A percentile compares a stretch with the other conserved stretches of the same genome.
Conservation (phyloP, 2,113 vertebrate genomes). For the Sander lucioperca region DNA sequence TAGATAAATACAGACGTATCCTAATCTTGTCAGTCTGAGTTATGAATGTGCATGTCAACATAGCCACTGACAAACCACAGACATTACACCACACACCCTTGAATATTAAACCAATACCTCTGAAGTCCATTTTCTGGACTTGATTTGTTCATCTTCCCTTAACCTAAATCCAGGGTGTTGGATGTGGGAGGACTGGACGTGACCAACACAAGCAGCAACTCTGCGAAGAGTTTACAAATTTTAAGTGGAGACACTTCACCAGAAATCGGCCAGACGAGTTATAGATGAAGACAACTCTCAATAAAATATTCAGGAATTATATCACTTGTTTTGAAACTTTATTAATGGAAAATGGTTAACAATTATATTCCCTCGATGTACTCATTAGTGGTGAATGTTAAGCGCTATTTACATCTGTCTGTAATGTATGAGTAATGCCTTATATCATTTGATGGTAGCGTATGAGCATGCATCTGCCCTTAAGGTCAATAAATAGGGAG, state of each 20-base stretch:
- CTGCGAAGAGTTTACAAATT: constrained; percentile 30
- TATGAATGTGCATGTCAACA: neutral
- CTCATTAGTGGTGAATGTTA: constrained; percentile 80
- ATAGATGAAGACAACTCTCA: constrained; percentile 54
- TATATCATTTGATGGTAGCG: constrained; percentile 77
- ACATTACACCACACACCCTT: neutral
- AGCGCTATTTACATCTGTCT: constrained; percentile 78
- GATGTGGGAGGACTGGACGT: constrained; percentile 32
- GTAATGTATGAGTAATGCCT: constrained; percentile 78
- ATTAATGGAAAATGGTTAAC: constrained; percentile 70
- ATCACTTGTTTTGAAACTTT: constrained; percentile 65
- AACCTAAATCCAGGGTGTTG: constrained; percentile 14
- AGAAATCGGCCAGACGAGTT: constrained; percentile 39
- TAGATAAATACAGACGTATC: neutral
- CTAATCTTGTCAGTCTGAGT: neutral
- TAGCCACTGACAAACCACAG: neutral
- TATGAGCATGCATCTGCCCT: constrained; percentile 73
- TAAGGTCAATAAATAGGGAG: constrained; percentile 40
- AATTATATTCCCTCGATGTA: constrained; percentile 74
- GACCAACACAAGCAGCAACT: constrained; percentile 23
- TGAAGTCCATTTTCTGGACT: neutral
- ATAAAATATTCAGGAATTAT: constrained; percentile 74
- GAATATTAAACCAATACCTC: neutral
- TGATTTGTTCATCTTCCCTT: constrained; percentile 5
- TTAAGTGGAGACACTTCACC: constrained; percentile 48